phyloP scores from a whole-genome alignment of 2,797 vertebrate species.

The Pygocentrus nattereri region DNA sequence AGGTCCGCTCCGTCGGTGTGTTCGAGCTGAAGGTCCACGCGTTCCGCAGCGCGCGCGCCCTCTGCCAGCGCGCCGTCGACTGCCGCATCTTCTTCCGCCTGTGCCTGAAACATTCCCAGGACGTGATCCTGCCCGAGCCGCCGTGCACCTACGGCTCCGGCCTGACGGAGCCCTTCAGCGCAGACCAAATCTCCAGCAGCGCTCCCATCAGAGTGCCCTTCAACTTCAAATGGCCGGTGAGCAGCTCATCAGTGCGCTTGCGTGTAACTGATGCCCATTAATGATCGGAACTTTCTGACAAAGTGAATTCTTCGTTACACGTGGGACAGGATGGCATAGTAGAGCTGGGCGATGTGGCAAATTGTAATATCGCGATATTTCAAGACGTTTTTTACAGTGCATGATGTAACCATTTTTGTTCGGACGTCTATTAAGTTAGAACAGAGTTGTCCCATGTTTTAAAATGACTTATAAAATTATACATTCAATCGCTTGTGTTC shows the following conservation, averaged over 20 bases:
- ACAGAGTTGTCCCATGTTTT: too few species aligned
- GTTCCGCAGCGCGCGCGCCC: slow-evolving; percentile 70
- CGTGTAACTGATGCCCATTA: too few species aligned
- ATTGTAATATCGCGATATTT: too few species aligned
- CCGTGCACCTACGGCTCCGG: slow-evolving; percentile 85
- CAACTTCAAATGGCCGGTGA: slow-evolving; percentile 88
- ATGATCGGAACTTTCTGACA: too few species aligned
- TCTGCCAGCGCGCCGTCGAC: slow-evolving; percentile 47
- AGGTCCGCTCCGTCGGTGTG: slow-evolving; percentile 81
- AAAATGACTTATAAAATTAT: too few species aligned
- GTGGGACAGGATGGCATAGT: too few species aligned
- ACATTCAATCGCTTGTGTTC: too few species aligned
- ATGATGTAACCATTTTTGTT: too few species aligned
- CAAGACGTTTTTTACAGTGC: too few species aligned
- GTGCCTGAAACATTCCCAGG: slow-evolving; percentile 85
- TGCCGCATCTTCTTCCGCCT: slow-evolving; percentile 88
- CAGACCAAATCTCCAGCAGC: slow-evolving; percentile 74
- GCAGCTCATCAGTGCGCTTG: slow-evolving; percentile 49
- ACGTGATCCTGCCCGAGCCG: slow-evolving; percentile 78
- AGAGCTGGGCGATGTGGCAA: too few species aligned
- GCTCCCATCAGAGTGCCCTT: slow-evolving; percentile 81
- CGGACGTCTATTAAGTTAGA: too few species aligned
- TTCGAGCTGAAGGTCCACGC: slow-evolving; percentile 90
- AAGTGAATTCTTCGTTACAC: too few species aligned
- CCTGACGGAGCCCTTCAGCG: slow-evolving; percentile 72